phyloP scores from a whole-genome alignment of 35 echinoderm and acorn worm genomes.

The Ptychodera flava region DNA sequence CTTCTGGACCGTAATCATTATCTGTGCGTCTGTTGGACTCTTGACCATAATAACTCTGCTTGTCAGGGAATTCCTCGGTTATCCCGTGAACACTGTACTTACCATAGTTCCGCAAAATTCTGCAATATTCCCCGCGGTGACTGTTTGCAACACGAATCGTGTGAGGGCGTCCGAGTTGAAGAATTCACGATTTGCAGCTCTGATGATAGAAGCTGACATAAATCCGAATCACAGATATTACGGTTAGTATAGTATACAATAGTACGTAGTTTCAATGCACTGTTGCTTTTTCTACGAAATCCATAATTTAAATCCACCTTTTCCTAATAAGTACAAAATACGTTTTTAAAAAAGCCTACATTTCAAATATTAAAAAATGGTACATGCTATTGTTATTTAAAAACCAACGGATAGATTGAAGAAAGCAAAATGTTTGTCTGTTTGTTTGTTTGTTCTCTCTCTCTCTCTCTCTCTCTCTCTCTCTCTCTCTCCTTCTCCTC shows the following conservation, averaged over 20 bases:
- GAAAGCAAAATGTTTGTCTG: too few species aligned
- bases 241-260: neutral
- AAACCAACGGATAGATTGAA: too few species aligned
- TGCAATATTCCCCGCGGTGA: conserved; percentile 65
- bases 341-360: too few species aligned
- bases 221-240: neutral
- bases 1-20: conserved; percentile 50
- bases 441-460: too few species aligned
- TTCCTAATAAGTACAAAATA: too few species aligned
- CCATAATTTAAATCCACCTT: too few species aligned
- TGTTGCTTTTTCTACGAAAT: too few species aligned
- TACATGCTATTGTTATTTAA: too few species aligned
- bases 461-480: too few species aligned
- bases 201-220: neutral
- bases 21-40: conserved; percentile 27
- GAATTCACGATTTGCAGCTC: neutral
- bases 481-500: too few species aligned
- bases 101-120: conserved; percentile 41
- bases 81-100: conserved; percentile 63
- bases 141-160: conserved; percentile 86
- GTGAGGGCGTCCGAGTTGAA: conserved; percentile 47
- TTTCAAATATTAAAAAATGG: too few species aligned
- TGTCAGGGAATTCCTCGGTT: conserved; percentile 24
- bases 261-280: too few species aligned
- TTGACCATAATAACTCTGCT: conserved; percentile 21